A percentile compares a stretch with the other conserved stretches of the same genome.
Evolutionary conservation across 2,113 vertebrate species (phyloP).

Genomic region (Notothenia coriiceps): DNA sequence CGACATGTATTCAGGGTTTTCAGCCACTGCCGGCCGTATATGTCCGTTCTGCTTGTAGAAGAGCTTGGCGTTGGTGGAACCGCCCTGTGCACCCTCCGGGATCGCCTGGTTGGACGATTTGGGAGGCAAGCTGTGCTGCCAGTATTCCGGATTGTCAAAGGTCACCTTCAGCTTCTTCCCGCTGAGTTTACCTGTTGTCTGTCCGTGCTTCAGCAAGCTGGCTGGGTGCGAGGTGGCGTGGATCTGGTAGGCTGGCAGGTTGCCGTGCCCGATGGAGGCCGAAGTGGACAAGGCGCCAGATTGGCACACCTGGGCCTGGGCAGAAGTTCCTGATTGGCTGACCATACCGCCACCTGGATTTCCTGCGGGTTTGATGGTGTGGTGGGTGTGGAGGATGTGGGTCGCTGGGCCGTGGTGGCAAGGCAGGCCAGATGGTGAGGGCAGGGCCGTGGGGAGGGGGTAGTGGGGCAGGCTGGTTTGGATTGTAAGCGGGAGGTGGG

Average conservation of each 20-base stretch:
- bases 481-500: slow-evolving; percentile 75
- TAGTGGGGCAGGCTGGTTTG: slow-evolving; percentile 81
- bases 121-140: slow-evolving; percentile 96
- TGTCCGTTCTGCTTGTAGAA: slow-evolving; percentile 97
- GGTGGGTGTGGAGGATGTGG: slow-evolving; percentile 72
- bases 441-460: slow-evolving; percentile 70
- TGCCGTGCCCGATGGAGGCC: slow-evolving; percentile 66
- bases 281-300: slow-evolving; percentile 61
- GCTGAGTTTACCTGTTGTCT: slow-evolving; percentile 70
- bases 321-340: slow-evolving; percentile 64
- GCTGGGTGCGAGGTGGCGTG: slow-evolving; percentile 67
- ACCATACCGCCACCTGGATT: slow-evolving; percentile 49
- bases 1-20: slow-evolving; percentile 96
- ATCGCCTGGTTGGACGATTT: slow-evolving; percentile 87
- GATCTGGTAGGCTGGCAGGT: slow-evolving; percentile 77
- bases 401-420: slow-evolving; percentile 74
- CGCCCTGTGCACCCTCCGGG: slow-evolving; percentile 84
- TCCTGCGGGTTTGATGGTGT: slow-evolving; percentile 63
- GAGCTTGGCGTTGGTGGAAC: slow-evolving; percentile 93
- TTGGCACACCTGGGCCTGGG: slow-evolving; percentile 66
- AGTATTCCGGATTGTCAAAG: slow-evolving; percentile 99
- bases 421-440: slow-evolving; percentile 70
- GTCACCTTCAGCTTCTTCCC: slow-evolving; percentile 95
- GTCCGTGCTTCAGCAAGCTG: slow-evolving; percentile 78
- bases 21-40: slow-evolving; percentile 91